phyloP scores from a whole-genome alignment of 2,797 vertebrate genomes.

The Kryptopterus vitreolus region DNA sequence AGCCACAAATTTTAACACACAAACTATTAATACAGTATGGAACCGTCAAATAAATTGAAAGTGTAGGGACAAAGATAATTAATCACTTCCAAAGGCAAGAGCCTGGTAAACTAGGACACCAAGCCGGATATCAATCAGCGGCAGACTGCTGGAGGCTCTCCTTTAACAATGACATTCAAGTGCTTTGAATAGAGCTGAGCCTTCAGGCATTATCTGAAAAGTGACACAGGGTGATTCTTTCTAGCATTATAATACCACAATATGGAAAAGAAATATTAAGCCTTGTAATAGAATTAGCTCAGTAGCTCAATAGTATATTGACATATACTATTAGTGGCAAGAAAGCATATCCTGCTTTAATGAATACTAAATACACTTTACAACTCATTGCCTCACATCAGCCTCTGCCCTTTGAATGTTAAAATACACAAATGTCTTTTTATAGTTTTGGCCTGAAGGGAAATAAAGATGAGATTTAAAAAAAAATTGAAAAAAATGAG shows the following conservation, averaged over 20 bases:
- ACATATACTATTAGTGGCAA: not conserved
- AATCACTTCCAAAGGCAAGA: not conserved
- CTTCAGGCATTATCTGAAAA: not conserved
- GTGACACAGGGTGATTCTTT: not conserved
- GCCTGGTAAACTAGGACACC: not conserved
- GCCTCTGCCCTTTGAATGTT: slow-evolving; percentile 9
- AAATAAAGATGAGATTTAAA: slow-evolving; percentile 14
- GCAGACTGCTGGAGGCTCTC: not conserved
- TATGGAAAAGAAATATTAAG: not conserved
- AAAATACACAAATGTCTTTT: not conserved
- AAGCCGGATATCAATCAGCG: not conserved
- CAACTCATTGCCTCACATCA: not conserved
- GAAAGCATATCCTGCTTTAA: not conserved
- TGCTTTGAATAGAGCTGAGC: not conserved
- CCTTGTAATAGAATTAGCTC: not conserved
- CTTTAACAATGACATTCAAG: too few species aligned
- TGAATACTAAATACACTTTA: not conserved
- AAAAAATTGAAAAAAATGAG: not conserved
- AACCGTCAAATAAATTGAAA: not conserved
- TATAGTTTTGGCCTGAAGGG: slow-evolving; percentile 2
- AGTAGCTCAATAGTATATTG: not conserved
- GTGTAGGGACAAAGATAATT: too few species aligned
- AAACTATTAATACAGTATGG: not conserved
- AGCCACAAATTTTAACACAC: not conserved
- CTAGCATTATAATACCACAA: not conserved